Conservation (phyloP, 2,797 vertebrate species). For the Pelodytes ibericus region DNA sequence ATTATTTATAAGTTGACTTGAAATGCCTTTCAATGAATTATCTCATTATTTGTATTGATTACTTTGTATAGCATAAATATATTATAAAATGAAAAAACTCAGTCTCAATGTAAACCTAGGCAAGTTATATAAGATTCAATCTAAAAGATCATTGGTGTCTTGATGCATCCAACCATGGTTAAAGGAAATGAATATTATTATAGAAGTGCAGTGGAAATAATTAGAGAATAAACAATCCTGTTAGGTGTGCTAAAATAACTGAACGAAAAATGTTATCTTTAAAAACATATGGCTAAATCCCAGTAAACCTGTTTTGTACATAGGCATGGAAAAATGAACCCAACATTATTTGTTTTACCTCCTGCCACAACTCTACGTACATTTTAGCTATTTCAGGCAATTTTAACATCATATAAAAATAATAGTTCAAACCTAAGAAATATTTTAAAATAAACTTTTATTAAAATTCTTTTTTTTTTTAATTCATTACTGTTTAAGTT, state of each 20-base stretch:
- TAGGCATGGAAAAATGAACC: not conserved
- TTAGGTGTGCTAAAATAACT: conserved; percentile 7
- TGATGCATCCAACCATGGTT: not conserved
- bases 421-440: not conserved
- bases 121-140: too few relatives aligned
- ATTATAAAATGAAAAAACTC: too few relatives aligned
- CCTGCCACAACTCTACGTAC: not conserved
- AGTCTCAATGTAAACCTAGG: too few relatives aligned
- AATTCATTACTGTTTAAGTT: too few relatives aligned
- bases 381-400: not conserved
- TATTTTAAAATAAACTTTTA: not conserved
- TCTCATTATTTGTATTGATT: too few relatives aligned
- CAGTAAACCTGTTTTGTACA: not conserved
- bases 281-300: conserved; percentile 18
- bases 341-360: not conserved
- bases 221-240: conserved; percentile 17
- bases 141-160: not conserved
- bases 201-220: conserved; percentile 14
- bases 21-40: too few relatives aligned
- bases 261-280: conserved; percentile 7
- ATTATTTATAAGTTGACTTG: too few relatives aligned
- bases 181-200: conserved; percentile 4
- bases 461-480: not conserved
- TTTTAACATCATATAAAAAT: not conserved
- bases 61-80: too few relatives aligned